Percentiles rank a stretch among this genome's conserved stretches.
Conservation (phyloP, 2,113 vertebrate species). For the Phyllostomus discolor region DNA sequence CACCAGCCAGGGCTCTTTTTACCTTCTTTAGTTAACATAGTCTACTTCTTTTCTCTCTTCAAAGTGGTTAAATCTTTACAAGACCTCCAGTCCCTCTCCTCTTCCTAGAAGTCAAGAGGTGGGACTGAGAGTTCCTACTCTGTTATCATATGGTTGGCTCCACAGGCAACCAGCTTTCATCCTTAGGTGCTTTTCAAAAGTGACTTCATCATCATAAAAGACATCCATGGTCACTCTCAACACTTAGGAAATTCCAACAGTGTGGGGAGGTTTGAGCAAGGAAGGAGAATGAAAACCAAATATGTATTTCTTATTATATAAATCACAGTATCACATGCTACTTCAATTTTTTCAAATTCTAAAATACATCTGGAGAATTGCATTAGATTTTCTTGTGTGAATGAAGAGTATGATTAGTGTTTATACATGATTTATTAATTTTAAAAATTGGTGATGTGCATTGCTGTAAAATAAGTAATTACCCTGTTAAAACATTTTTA, state of each 20-base stretch:
- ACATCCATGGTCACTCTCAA: background rate
- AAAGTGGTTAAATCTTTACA: background rate
- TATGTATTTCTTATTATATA: background rate
- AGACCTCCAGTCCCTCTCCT: background rate
- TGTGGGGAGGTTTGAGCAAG: background rate
- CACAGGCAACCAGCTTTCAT: background rate
- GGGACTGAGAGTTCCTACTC: background rate
- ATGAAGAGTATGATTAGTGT: background rate
- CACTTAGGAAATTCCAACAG: background rate
- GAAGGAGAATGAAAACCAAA: background rate
- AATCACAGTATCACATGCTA: background rate
- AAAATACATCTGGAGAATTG: slow-evolving; percentile 16
- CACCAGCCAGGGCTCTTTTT: background rate
- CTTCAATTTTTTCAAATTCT: background rate
- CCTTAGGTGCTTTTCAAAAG: background rate
- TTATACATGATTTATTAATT: slow-evolving; percentile 2
- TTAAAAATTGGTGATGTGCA: background rate
- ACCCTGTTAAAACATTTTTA: slow-evolving; percentile 21
- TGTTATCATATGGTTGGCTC: background rate
- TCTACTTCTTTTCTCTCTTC: background rate
- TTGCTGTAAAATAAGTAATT: slow-evolving; percentile 3
- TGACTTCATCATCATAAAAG: background rate
- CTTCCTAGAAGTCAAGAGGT: too few relatives aligned
- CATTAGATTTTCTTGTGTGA: background rate
- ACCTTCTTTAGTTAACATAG: background rate